Conservation (phyloP, 1,140 invertebrate species). For the Camponotus floridanus region DNA sequence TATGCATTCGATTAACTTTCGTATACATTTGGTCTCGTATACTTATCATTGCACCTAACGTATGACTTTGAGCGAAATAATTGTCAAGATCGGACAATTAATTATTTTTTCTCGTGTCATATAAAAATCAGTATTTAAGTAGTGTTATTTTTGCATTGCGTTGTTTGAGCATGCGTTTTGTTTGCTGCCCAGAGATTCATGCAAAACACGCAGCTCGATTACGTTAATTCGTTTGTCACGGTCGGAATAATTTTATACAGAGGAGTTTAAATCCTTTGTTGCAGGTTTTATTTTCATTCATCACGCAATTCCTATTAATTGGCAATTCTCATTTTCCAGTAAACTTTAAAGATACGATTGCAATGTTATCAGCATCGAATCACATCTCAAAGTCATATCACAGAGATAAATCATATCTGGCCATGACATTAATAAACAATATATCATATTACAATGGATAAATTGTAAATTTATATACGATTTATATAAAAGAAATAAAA, state of each 20-base stretch:
- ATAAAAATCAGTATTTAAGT: constrained; percentile 6
- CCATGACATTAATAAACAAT: neutral
- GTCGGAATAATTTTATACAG: constrained; percentile 13
- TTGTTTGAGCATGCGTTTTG: neutral
- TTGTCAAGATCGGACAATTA: neutral
- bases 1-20: constrained; percentile 12
- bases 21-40: constrained; percentile 49
- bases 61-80: neutral
- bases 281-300: constrained; percentile 1
- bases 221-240: constrained; percentile 10
- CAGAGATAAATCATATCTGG: constrained; percentile 6
- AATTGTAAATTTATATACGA: neutral
- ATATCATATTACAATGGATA: neutral
- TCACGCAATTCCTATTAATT: constrained; percentile 7
- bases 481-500: neutral
- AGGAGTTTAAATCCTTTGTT: neutral
- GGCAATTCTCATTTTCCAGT: neutral
- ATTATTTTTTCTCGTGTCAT: neutral
- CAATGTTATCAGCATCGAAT: constrained; percentile 35
- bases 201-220: neutral
- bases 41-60: constrained; percentile 12
- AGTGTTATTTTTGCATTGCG: neutral
- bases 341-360: constrained; percentile 1
- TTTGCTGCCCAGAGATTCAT: neutral
- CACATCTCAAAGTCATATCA: constrained; percentile 19